Percentiles rank a stretch among this genome's conserved stretches.
These are phyloP conservation scores for Numenius phaeopus DNA, from an alignment of 2,797 vertebrate genomes.

Conservation along the genomic window DNA sequence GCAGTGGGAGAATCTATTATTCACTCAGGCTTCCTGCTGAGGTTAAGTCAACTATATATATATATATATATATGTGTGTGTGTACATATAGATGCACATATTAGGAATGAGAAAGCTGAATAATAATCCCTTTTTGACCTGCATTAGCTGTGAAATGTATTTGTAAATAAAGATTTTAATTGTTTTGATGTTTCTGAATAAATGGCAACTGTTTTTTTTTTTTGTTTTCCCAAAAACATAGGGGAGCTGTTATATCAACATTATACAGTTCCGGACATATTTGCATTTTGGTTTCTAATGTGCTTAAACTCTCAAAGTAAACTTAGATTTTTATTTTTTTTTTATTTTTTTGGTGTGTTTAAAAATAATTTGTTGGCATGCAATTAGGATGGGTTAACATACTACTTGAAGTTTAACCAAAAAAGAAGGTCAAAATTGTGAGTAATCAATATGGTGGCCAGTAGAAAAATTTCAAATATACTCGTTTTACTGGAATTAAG, in stretches of 20 bases:
- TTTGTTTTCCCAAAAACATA: not conserved
- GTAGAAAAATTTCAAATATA: not conserved
- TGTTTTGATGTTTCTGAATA: not conserved
- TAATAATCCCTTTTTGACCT: not conserved
- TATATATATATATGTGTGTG: no score
- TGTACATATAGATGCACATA: not conserved
- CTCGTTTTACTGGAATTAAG: not conserved
- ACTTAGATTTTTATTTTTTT: not conserved
- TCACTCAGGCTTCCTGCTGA: not conserved
- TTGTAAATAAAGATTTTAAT: not conserved
- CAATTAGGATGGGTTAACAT: not conserved
- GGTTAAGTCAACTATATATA: not conserved
- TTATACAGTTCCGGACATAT: not conserved
- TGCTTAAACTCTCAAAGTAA: not conserved
- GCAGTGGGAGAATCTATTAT: not conserved
- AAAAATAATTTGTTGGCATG: not conserved
- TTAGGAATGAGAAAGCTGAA: not conserved
- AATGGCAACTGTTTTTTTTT: not conserved
- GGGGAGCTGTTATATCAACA: not conserved
- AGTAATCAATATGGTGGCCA: not conserved
- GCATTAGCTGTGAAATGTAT: not conserved
- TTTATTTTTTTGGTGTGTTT: not conserved
- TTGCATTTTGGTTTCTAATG: not conserved
- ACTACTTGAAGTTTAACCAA: not conserved
- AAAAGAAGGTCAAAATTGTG: not conserved